Base-by-base conservation (phyloP, 2,888 invertebrate genomes). In the Opisthograptis luteolata region DNA sequence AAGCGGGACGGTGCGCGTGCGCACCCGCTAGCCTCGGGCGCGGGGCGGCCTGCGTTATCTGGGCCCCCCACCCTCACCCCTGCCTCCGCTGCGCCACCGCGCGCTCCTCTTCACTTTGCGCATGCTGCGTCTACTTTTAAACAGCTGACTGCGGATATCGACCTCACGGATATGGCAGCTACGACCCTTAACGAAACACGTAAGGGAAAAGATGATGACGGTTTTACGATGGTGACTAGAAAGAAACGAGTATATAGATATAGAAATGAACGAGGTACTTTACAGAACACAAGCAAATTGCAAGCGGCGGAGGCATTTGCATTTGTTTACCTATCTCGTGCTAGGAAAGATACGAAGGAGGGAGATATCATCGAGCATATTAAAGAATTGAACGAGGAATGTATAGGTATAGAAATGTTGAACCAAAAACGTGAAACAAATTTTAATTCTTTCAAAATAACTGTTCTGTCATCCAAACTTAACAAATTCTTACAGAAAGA, bases 401-500 rank as follows among this genome's bases (percentile, higher is more conserved):
- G 49, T 39, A 6, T 22, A n/a, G 30, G 30, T 6, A 37, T 54
- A 24, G 37, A 54, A 45, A 30, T 28, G 25, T 30, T 54, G 12
- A 28, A 17, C 0, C 45, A 54, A 15, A 45, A 8, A 0, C 17
- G 24, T 13, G 49, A 49, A 10, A 49, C 49, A 1, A 49, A 55
- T 39, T 49, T 55, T 35, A 55, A 55, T 30, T 46, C 49, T 13
- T 54, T 45, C 30, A 49, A 49, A 39, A 27, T 49, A 9, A 45
- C 13, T 13, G 28, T 45, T 9, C 12, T 22, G 14, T 2, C 24
- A 0, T 20, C 47, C 2, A 47, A 44, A 32, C 9, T 48, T 5
- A 40, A 12, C 15, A 49, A 7, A 5, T 48, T 48, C 13, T 24
- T 48, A 17, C 24, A 48, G 34, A 37, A 41, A 1, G 54, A 49